Conservation (phyloP, 2,888 invertebrate species). For the Rhorus exstirpatorius region DNA sequence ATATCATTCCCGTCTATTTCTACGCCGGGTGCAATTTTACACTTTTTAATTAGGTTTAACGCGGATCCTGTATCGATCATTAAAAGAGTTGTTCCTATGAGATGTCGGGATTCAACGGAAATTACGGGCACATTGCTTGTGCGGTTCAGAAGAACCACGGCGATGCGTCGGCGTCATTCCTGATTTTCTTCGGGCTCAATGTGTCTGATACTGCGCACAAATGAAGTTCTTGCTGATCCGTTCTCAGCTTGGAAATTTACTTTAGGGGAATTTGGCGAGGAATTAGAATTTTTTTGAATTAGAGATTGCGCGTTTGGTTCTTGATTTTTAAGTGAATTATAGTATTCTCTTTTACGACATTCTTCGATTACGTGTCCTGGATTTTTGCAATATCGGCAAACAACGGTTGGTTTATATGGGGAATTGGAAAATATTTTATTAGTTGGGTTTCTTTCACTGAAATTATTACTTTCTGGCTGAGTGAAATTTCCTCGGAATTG, state of each 20-base stretch:
- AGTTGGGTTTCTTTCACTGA: background rate
- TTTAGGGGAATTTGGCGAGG: background rate
- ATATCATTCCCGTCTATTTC: conserved; percentile 11
- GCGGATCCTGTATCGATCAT: conserved; percentile 54
- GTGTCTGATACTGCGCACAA: conserved; percentile 18
- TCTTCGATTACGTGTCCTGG: conserved; percentile 24
- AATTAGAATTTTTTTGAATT: background rate
- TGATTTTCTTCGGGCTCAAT: background rate
- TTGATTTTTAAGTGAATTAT: conserved; percentile 1
- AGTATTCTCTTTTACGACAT: conserved; percentile 45
- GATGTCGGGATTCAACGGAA: background rate
- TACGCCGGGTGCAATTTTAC: conserved; percentile 12
- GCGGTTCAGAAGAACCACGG: conserved; percentile 26
- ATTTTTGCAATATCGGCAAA: conserved; percentile 33
- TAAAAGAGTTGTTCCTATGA: conserved; percentile 11
- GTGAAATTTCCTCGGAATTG: background rate
- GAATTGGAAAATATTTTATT: background rate
- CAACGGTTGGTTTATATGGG: background rate
- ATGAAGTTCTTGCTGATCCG: background rate
- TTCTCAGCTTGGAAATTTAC: background rate
- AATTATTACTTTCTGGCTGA: background rate
- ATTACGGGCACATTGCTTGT: conserved; percentile 40
- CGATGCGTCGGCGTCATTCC: background rate
- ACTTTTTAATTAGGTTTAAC: conserved; percentile 34
- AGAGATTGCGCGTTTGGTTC: background rate